Evolutionary conservation across 2,113 vertebrate genomes (phyloP).

Genomic region (Mola mola): DNA sequence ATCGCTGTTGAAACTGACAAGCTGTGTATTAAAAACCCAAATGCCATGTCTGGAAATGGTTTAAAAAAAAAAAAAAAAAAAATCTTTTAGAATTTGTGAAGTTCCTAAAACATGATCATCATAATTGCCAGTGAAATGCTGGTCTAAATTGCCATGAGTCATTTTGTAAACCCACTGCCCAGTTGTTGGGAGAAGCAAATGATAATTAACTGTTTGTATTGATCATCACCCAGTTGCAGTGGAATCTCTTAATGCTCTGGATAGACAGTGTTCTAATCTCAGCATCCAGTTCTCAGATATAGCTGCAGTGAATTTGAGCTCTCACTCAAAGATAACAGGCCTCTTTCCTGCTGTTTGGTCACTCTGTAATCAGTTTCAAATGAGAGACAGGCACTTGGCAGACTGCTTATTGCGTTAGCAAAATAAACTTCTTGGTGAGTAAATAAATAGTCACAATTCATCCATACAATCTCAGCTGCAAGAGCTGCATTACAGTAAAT

Average conservation of each 20-base stretch:
- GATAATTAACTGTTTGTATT: constrained; percentile 28
- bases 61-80: too few species aligned
- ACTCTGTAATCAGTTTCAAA: constrained; percentile 70
- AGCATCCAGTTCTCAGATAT: constrained; percentile 22
- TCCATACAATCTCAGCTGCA: constrained; percentile 51
- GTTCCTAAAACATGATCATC: too few species aligned
- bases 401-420: constrained; percentile 64
- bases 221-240: constrained; percentile 35
- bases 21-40: background rate
- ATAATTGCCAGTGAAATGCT: too few species aligned
- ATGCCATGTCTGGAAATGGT: background rate
- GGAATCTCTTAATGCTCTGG: constrained; percentile 28
- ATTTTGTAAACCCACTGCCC: too few species aligned
- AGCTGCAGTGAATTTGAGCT: constrained; percentile 29
- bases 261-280: constrained; percentile 31
- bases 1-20: background rate
- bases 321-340: constrained; percentile 54
- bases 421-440: constrained; percentile 55
- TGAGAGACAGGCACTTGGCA: constrained; percentile 62
- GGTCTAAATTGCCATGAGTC: too few species aligned
- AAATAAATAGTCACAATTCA: constrained; percentile 68
- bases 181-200: constrained; percentile 12
- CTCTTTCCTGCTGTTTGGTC: constrained; percentile 28
- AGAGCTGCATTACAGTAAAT: constrained; percentile 32
- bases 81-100: background rate